Conservation (phyloP, 1,140 invertebrate genomes). For the Drosophila triauraria region DNA sequence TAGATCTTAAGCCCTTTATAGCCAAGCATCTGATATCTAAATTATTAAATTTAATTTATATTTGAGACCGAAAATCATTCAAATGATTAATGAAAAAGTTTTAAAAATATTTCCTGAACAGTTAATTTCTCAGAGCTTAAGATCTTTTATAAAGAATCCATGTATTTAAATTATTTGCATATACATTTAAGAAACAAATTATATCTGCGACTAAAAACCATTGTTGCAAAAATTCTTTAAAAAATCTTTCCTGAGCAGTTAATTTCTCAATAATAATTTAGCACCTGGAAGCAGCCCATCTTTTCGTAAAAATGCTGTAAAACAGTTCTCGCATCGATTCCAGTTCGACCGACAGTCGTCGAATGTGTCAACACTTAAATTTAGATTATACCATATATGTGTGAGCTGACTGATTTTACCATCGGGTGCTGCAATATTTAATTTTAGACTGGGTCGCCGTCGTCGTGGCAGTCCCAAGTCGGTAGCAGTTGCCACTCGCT, state of each 20-base stretch:
- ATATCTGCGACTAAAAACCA: no score
- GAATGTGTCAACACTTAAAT: conserved; percentile 83
- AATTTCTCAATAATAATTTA: neutral
- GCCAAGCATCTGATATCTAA: neutral
- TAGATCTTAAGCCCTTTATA: no score
- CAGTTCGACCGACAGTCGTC: conserved; percentile 47
- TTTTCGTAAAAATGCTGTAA: conserved; percentile 7
- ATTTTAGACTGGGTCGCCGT: conserved; percentile 62
- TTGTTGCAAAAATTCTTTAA: no score
- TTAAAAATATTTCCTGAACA: no score
- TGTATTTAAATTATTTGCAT: no score
- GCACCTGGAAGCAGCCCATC: neutral
- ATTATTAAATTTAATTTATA: no score
- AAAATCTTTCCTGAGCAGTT: neutral
- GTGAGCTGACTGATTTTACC: conserved; percentile 68
- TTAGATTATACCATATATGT: conserved; percentile 83
- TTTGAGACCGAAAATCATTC: no score
- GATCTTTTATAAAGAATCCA: no score
- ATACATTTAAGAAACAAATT: no score
- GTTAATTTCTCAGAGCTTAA: no score
- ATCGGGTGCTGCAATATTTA: conserved; percentile 70
- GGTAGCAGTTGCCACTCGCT: conserved; percentile 33
- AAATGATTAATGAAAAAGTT: no score
- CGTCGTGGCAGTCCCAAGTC: conserved; percentile 31
- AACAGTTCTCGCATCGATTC: conserved; percentile 47